Evolutionary conservation across 1,140 invertebrate species (phyloP), one percentile per base, ranked within the genome.

Genomic region (Drosophila miranda): DNA sequence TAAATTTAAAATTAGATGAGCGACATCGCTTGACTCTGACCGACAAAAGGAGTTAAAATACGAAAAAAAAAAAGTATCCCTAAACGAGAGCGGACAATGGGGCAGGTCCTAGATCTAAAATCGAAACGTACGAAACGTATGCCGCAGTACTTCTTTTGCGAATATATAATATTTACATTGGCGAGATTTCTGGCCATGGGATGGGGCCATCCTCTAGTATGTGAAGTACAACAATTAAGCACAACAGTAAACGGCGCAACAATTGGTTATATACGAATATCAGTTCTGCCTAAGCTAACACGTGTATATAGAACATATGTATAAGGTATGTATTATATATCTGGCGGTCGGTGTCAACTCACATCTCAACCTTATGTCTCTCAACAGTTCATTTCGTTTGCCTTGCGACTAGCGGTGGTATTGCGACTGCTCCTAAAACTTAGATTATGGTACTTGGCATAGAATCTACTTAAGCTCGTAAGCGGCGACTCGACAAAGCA

Each of bases 321-420:
- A 69, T 38, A 69, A 66, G 59, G 52, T 73, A 73, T 74, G 34
- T 8, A 74, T 50, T 72, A 53, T 72, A 55, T 49, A 38, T 73
- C 38, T 23, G 58, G 34, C 34, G 34, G 11, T 38, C 34, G 48
- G 63, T 43, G 68, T 30, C 49, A 21, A 38, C 34, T 23, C 21
- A 53, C 45, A 11, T 21, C 38, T 54, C 23, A 16, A 38, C 34
- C 43, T n/a, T 45, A 19, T 46, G 16, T 30, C 45, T 42, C 66
- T 77, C 44, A 81, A 78, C 78, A 86, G 73, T 81, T 79, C 73
- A 67, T 74, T 67, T 74, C 55, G 58, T 57, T 86, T 71, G 60
- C 53, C 64, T 64, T 75, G 64, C 82, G 82, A 84, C 81, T 84
- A 84, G 82, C 73, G 77, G 77, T 84, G 81, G 81, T 87, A 78